A percentile compares a stretch with the other conserved stretches of the same genome.
These are phyloP conservation scores for Melieria crassipennis DNA, from an alignment of 2,888 invertebrate species.

Conservation along the genomic window DNA sequence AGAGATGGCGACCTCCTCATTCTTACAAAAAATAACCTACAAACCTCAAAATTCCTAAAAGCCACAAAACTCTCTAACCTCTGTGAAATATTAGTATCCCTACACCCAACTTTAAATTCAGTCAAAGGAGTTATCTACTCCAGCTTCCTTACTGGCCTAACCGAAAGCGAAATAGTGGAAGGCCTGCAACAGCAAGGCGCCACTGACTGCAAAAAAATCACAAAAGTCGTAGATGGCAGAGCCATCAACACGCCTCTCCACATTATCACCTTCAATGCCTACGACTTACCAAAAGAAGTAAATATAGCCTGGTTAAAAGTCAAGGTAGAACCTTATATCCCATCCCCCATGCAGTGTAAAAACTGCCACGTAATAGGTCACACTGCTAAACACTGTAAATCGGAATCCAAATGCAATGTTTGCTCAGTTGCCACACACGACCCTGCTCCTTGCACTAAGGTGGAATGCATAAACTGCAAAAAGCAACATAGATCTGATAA, in stretches of 20 bases:
- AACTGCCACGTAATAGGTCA: constrained; percentile 9
- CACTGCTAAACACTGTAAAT: constrained; percentile 22
- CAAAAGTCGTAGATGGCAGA: neutral
- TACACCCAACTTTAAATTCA: too few relatives aligned
- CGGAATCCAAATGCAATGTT: constrained; percentile 3
- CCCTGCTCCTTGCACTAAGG: constrained; percentile 12
- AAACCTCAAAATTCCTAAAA: too few relatives aligned
- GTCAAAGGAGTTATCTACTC: too few relatives aligned
- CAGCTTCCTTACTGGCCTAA: neutral
- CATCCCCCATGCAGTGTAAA: constrained; percentile 20
- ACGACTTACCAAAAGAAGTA: constrained; percentile 23
- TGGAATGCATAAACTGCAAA: constrained; percentile 20
- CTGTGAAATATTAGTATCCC: too few relatives aligned
- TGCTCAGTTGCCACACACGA: constrained; percentile 8
- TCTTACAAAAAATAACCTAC: neutral
- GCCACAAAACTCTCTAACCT: too few relatives aligned
- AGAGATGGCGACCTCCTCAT: neutral
- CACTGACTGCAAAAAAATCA: constrained; percentile 19
- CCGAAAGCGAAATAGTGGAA: constrained; percentile 3
- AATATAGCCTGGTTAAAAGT: constrained; percentile 20
- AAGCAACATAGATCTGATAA: constrained; percentile 6
- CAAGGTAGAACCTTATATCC: constrained; percentile 14
- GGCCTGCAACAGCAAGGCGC: constrained; percentile 18
- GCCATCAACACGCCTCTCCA: constrained; percentile 23
- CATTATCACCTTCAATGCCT: constrained; percentile 18